phyloP scores from a whole-genome alignment of 2,113 vertebrate species.

The Struthidea cinerea region DNA sequence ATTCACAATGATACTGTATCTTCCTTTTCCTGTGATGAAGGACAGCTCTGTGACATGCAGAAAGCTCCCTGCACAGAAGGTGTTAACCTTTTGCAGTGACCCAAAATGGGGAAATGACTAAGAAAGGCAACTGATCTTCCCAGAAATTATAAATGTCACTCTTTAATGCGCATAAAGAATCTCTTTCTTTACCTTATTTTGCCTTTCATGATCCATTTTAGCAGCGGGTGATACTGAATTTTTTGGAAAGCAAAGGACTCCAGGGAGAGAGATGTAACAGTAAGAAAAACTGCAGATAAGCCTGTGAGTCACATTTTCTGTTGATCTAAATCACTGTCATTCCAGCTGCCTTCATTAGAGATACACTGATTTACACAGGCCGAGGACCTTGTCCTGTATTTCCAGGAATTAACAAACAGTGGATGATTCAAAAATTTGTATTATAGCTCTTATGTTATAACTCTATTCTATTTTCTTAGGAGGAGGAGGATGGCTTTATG shows the following conservation, averaged over 20 bases:
- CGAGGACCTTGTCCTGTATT: background rate
- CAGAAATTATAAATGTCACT: background rate
- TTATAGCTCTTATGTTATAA: background rate
- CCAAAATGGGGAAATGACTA: background rate
- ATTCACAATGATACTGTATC: background rate
- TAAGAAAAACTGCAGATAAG: slow-evolving; percentile 24
- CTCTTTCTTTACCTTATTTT: background rate
- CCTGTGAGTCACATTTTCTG: slow-evolving; percentile 44
- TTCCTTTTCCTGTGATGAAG: background rate
- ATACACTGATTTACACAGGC: background rate
- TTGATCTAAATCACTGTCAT: slow-evolving; percentile 12
- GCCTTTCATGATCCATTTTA: slow-evolving; percentile 4
- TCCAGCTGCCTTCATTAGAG: slow-evolving; percentile 6
- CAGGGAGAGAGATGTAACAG: background rate
- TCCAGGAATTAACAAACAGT: slow-evolving; percentile 21
- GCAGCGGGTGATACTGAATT: background rate
- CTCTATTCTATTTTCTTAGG: background rate
- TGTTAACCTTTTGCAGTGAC: slow-evolving; percentile 11
- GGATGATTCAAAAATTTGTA: background rate
- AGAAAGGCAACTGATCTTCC: background rate
- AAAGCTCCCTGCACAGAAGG: background rate
- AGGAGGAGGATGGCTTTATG: background rate
- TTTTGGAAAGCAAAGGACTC: slow-evolving; percentile 29
- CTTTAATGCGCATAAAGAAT: background rate
- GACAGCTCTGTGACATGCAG: background rate